Base-by-base conservation (phyloP, 1,140 invertebrate genomes). In the Dendroctonus ponderosae region DNA sequence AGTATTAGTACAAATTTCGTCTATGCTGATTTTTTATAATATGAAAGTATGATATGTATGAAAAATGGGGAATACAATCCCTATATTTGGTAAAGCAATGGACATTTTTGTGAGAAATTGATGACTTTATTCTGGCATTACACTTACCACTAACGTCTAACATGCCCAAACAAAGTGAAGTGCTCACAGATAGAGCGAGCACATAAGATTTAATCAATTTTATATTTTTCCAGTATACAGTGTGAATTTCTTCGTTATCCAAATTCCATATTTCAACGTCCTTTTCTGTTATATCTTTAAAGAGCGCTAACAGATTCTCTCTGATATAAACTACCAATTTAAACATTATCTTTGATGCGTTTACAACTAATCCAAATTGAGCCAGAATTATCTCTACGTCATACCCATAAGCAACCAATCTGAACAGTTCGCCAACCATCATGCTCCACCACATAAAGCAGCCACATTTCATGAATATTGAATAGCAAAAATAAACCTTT, bases 211-310 rank as follows among this genome's bases (percentile, higher is more conserved):
- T 26, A 26, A 26, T 26, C 26, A 26, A 26, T 26, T 26, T 26
- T 26, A 26, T 26, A 26, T 26, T 41, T 8, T 26, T 51, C 15
- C 15, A 4, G 15, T 51, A 51, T 7, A 15, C 5, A 12, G 11
- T 51, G 11, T 12, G 11, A 5, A 51, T 26, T n/a, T 51, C 15
- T 51, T 9, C 7, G 15, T 51, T 15, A 15, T 51, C 15, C 9
- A 8, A n/a, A 12, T 51, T 51, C 50, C 50, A 51, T 51, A 51
- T 51, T 26, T 51, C 50, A 12, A 8, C 5, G 11, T 51, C 50
- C 7, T 51, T 51, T 12, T 11, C 50, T 2, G 15, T 51, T 12
- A 51, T 15, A 51, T 51, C 50, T 51, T 12, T 15, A 26, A 12
- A 51, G 11, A 51, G 15, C 3, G 11, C 50, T 5, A 12, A 26